Percentiles rank a stretch among this genome's conserved stretches.
These are phyloP conservation scores for Ichneumon xanthorius DNA, from an alignment of 2,888 invertebrate genomes.

Conservation along the genomic window DNA sequence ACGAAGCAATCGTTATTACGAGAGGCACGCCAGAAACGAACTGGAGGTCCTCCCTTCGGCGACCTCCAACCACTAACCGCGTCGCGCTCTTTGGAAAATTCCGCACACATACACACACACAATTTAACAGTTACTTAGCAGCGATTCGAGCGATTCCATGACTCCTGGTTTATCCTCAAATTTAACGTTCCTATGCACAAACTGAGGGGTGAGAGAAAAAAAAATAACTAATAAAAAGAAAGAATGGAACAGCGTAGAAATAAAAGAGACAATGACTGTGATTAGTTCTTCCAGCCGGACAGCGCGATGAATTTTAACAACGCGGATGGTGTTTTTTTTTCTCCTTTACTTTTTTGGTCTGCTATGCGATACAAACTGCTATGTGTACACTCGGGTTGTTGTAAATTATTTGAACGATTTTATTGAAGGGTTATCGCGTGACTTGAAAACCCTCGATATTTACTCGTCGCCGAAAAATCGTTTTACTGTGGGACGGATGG, in stretches of 20 bases:
- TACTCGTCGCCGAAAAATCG: slow-evolving; percentile 6
- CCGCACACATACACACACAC: not conserved
- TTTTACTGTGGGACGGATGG: not conserved
- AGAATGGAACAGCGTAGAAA: slow-evolving; percentile 8
- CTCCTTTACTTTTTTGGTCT: slow-evolving; percentile 8
- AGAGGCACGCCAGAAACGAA: not conserved
- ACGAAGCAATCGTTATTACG: slow-evolving; percentile 54
- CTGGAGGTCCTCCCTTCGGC: not conserved
- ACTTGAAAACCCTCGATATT: not conserved
- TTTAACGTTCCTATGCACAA: slow-evolving; percentile 27
- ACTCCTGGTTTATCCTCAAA: slow-evolving; percentile 53
- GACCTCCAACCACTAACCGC: slow-evolving; percentile 6
- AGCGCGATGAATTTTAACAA: slow-evolving; percentile 43
- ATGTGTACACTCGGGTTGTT: slow-evolving; percentile 10
- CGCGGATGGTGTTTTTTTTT: not conserved
- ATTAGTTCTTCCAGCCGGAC: slow-evolving; percentile 26
- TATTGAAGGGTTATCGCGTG: slow-evolving; percentile 40
- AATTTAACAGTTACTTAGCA: slow-evolving; percentile 18
- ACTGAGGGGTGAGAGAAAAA: not conserved
- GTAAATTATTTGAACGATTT: slow-evolving; percentile 53
- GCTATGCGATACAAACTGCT: not conserved
- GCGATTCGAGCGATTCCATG: slow-evolving; percentile 56
- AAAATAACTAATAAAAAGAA: slow-evolving; percentile 8
- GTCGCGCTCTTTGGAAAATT: slow-evolving; percentile 34
- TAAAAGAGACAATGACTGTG: slow-evolving; percentile 40